Base-by-base conservation (phyloP, 2,797 vertebrate genomes). In the Brotula barbata region DNA sequence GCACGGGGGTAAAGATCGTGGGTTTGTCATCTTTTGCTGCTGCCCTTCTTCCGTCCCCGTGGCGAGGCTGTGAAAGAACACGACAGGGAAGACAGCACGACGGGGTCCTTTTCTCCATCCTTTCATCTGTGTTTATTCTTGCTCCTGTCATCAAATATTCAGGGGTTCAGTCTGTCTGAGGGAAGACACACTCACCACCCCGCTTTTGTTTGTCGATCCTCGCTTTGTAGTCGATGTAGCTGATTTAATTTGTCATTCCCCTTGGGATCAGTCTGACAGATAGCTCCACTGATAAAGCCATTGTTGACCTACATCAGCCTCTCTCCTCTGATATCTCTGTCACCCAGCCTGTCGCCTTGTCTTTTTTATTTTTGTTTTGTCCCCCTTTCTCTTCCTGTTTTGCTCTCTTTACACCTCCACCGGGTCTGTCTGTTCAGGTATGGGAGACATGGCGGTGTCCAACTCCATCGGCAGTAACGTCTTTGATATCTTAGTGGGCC, bases 381-480 rank as follows among this genome's bases (percentile, higher is more conserved):
- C 31, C 31, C 16, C 13, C 42, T 55, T 19, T 34, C 28, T 51
- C 15, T 25, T 44, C 15, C 23, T 16, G 0, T 36, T 0, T 13
- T 28, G 14, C 2, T 15, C 28, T 6, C 21, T 21, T 46, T 42
- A 44, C 25, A 15, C 14, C 44, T 48, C 40, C 2, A 0, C 31
- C 54, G 58, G n/a, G 81, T 37, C 13, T 21, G 13, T 64, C 6
- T 59, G 41, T 59, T 8, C 53, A 98, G 96, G 96, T 46, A 92
- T 98, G 92, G 96, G 96, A 3, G 96, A 98, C 76, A 98, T 98
- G 96, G 96, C 96, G 0, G 95, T 98, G 58, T 98, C 96, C 41
- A 98, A 98, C 87, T 98, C 96, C 73, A 98, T 98, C 0, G 96
- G 96, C 75, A 98, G 95, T 87, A 98, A 98, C 6, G 95, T 98